phyloP scores from a whole-genome alignment of 2,888 invertebrate genomes.

The Tipula unca region DNA sequence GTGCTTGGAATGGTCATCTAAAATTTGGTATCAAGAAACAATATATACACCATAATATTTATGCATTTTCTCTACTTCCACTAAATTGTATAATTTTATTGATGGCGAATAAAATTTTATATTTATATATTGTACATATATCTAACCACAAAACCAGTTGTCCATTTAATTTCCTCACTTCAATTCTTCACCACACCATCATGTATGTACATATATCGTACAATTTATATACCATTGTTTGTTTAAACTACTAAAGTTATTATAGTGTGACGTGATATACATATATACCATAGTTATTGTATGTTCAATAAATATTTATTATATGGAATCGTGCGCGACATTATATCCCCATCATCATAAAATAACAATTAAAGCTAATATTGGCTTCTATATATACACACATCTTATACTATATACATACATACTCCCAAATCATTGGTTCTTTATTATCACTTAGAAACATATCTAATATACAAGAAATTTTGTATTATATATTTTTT shows the following conservation, averaged over 20 bases:
- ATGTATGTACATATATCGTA: too few species aligned
- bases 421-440: neutral
- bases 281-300: neutral
- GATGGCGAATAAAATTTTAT: neutral
- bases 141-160: neutral
- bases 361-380: conserved; percentile 1
- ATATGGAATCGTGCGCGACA: neutral
- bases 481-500: neutral
- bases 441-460: neutral
- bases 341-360: neutral
- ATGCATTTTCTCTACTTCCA: neutral
- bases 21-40: too few species aligned
- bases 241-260: too few species aligned
- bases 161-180: neutral
- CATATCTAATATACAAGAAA: neutral
- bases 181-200: neutral
- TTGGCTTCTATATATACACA: neutral
- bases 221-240: neutral
- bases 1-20: too few species aligned
- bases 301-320: neutral
- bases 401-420: neutral
- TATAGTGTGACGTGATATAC: neutral
- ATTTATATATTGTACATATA: too few species aligned
- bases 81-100: neutral
- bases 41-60: too few species aligned